Percentiles rank a stretch among this genome's conserved stretches.
Evolutionary conservation across 35 echinoderm and acorn worm species (phyloP).

Genomic region (Chiridota heheva): DNA sequence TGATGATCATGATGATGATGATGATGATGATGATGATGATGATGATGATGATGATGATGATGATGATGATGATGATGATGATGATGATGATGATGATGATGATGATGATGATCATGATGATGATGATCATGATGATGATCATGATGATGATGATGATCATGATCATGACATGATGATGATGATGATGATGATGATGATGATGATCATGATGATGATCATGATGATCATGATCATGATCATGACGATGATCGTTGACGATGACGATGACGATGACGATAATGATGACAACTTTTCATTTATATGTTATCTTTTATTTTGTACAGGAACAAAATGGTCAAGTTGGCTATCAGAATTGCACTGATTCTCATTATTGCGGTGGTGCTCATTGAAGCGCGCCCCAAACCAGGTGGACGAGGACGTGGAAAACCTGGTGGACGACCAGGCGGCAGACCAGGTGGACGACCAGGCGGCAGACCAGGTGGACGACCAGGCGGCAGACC

Average conservation of each 20-base stretch:
- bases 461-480: not conserved
- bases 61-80: slow-evolving; percentile 4
- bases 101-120: slow-evolving; percentile 8
- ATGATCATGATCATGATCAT: slow-evolving; percentile 1
- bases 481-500: no score
- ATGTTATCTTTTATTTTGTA: not conserved
- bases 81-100: slow-evolving; percentile 11
- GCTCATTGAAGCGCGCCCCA: not conserved
- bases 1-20: slow-evolving; percentile 1
- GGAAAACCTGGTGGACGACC: slow-evolving; percentile 4
- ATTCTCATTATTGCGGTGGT: not conserved
- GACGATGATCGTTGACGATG: not conserved
- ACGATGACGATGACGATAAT: not conserved
- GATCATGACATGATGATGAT: slow-evolving; percentile 21
- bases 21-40: slow-evolving; percentile 12
- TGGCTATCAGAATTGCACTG: slow-evolving; percentile 8
- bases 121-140: slow-evolving; percentile 1
- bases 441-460: not conserved
- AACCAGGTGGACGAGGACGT: not conserved
- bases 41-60: not conserved
- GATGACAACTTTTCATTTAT: not conserved
- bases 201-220: not conserved
- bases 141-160: not conserved
- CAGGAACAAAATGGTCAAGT: not conserved
- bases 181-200: not conserved